Base-by-base conservation (phyloP, 2,888 invertebrate genomes). In the Cabera pusaria region DNA sequence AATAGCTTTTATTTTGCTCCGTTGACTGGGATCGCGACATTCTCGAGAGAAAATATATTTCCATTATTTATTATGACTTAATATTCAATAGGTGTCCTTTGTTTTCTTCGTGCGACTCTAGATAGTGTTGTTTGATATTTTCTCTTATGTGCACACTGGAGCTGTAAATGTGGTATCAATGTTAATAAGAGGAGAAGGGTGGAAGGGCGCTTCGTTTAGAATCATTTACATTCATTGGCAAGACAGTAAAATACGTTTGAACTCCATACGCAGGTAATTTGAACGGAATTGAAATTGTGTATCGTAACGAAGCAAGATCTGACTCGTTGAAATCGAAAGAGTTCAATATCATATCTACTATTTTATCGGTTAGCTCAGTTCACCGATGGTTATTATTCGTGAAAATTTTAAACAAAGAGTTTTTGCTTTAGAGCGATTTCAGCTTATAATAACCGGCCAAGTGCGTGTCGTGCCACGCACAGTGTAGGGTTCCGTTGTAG, bases 201-300 rank as follows among this genome's bases (percentile, higher is more conserved):
- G 70, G 62, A 66, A 55, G 59, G 21, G 21, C 56, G 46, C 56
- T 64, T 66, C 63, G 57, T 67, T 75, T 65, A 64, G 61, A 71
- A 65, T 67, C 63, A 63, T 76, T 62, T 71, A 64, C 68, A 73
- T 73, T 74, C 68, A 71, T 73, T 70, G 68, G 60, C 32, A 23
- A 35, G 27, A 23, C 19, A 44, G 26, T 31, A 35, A 34, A 45
- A 34, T 34, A 25, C 31, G 19, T 32, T 31, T 34, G 12, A 37
- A 24, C 20, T 14, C 44, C 17, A 20, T 29, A 29, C 33, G 6
- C 29, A 34, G 21, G 34, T 44, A 9, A 43, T 43, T 32, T 37
- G 20, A 21, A 11, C 8, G 25, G 17, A 35, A 35, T 41, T 31
- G 41, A 35, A 41, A 25, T 35, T 22, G 19, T 27, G 14, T 27